These are phyloP conservation scores for Actinia equina DNA, from an alignment of 64 coral and sea anemone species.

Conservation along the genomic window DNA sequence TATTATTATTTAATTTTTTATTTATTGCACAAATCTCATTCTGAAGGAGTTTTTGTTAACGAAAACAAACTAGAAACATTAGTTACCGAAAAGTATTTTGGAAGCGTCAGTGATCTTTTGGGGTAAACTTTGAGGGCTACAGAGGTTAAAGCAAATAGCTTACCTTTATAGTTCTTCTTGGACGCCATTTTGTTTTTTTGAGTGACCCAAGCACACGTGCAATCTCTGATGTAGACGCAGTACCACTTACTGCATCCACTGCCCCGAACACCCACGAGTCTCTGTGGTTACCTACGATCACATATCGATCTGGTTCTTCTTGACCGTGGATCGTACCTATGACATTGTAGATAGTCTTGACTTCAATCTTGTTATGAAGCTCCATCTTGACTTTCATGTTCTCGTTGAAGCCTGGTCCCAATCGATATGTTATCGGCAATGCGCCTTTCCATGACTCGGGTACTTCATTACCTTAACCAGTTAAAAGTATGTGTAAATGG, in stretches of 20 bases:
- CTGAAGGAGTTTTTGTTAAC: no score
- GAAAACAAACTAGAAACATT: no score
- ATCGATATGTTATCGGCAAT: slow-evolving; percentile 33
- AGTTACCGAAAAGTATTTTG: no score
- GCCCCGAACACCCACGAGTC: slow-evolving; percentile 69
- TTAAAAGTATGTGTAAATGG: background rate
- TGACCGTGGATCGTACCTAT: slow-evolving; percentile 57
- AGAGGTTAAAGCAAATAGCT: background rate
- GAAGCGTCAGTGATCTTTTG: no score
- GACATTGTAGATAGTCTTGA: slow-evolving; percentile 58
- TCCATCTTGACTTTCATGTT: slow-evolving; percentile 41
- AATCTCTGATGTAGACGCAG: slow-evolving; percentile 39
- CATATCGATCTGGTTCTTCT: slow-evolving; percentile 62
- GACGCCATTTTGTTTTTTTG: slow-evolving; percentile 31
- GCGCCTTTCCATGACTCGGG: slow-evolving; percentile 41
- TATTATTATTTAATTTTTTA: no score
- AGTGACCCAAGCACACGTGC: slow-evolving; percentile 43
- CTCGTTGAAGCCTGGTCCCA: slow-evolving; percentile 39
- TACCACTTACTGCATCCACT: slow-evolving; percentile 59
- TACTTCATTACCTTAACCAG: slow-evolving; percentile 14
- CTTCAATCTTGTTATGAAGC: slow-evolving; percentile 36
- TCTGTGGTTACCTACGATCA: slow-evolving; percentile 55
- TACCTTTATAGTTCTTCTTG: slow-evolving; percentile 79
- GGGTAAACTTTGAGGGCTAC: background rate
- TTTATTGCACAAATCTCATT: no score